These are phyloP conservation scores for Vipera ursinii DNA, from an alignment of 2,797 vertebrate genomes.

Conservation along the genomic window DNA sequence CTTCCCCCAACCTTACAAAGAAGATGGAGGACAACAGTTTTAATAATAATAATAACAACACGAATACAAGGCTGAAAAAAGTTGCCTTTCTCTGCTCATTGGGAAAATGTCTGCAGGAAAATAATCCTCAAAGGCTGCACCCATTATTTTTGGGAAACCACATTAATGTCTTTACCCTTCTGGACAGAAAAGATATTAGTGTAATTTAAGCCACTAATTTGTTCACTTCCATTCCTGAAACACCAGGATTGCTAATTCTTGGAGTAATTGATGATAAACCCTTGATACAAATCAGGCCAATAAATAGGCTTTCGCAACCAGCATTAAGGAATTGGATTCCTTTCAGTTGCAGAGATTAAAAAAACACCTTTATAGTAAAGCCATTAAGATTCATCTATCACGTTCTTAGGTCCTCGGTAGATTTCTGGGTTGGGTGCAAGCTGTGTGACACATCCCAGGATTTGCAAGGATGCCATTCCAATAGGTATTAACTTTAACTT, in stretches of 20 bases:
- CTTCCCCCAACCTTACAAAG: not conserved
- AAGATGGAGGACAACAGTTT: not conserved
- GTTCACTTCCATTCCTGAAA: conserved; percentile 7
- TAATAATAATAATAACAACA: not conserved
- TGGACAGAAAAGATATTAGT: not conserved
- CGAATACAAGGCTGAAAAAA: not conserved
- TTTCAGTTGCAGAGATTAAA: conserved; percentile 57
- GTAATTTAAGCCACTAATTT: not conserved
- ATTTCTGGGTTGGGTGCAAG: conserved; percentile 31
- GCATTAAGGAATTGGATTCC: conserved; percentile 52
- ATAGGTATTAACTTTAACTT: not conserved
- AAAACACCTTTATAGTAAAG: conserved; percentile 47
- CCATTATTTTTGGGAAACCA: not conserved
- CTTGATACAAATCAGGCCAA: conserved; percentile 56
- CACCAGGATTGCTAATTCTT: conserved; percentile 41
- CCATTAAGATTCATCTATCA: conserved; percentile 56
- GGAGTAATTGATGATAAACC: conserved; percentile 63
- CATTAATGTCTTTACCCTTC: not conserved
- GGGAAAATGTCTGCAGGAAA: no score
- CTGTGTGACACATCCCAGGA: conserved; percentile 43
- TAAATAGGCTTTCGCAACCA: conserved; percentile 60
- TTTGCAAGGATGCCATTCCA: conserved; percentile 44
- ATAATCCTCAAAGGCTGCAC: not conserved
- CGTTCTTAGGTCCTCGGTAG: conserved; percentile 31
- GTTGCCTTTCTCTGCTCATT: not conserved